Percentiles rank a stretch among this genome's conserved stretches.
Conservation (phyloP, 2,797 vertebrate species). For the Clarias pachynema region DNA sequence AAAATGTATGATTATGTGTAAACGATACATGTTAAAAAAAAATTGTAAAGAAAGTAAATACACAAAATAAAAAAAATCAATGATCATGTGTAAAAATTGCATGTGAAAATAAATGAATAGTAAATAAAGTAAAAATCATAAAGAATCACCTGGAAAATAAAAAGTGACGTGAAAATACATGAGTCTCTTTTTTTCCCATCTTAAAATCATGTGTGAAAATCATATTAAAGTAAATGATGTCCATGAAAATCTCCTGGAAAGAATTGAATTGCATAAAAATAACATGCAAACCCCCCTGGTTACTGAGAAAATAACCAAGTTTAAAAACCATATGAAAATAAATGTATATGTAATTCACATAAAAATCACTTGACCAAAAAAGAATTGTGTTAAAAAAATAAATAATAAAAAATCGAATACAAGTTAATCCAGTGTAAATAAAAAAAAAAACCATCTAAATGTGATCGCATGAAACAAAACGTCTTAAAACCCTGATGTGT, state of each 20-base stretch:
- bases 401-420: no score
- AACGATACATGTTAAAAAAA: no score
- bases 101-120: not conserved
- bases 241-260: not conserved
- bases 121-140: not conserved
- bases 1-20: no score
- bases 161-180: not conserved
- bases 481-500: not conserved
- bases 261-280: not conserved
- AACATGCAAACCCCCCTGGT: not conserved
- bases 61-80: no score
- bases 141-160: not conserved
- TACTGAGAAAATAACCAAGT: not conserved
- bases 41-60: no score
- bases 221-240: not conserved
- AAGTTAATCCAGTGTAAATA: not conserved
- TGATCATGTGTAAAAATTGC: not conserved
- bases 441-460: not conserved
- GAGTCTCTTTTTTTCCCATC: no score
- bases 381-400: not conserved
- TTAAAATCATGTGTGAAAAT: not conserved
- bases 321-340: no score
- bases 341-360: not conserved
- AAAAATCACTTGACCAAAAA: not conserved
- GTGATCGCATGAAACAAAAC: not conserved